These are phyloP conservation scores for Drosophila subsilvestris DNA, from an alignment of 2,888 invertebrate species.

Conservation along the genomic window DNA sequence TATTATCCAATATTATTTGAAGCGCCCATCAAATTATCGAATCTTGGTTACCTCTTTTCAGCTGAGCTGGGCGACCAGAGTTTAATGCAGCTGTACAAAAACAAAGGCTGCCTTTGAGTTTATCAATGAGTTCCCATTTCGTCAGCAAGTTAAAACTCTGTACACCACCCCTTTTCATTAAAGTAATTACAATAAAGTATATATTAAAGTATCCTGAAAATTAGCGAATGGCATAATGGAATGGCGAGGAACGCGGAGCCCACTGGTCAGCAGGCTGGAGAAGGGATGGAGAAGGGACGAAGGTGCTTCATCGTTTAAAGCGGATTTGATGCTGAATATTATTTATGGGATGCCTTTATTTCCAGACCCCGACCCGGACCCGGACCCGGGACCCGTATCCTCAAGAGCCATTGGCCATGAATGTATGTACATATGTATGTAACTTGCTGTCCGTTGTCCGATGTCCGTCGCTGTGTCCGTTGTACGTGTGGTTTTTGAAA, in stretches of 20 bases:
- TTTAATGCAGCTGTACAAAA: too few relatives aligned
- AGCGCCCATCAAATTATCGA: too few relatives aligned
- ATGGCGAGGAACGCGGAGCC: slow-evolving; percentile 5
- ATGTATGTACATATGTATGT: slow-evolving; percentile 18
- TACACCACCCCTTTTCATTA: too few relatives aligned
- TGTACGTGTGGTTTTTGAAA: slow-evolving; percentile 46
- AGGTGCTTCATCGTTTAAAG: slow-evolving; percentile 59
- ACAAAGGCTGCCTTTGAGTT: too few relatives aligned
- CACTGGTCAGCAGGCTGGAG: background rate
- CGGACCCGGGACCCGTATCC: slow-evolving; percentile 39
- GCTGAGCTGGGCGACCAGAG: too few relatives aligned
- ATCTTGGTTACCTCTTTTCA: too few relatives aligned
- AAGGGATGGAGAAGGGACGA: background rate
- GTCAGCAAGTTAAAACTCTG: too few relatives aligned
- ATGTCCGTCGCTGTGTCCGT: slow-evolving; percentile 1
- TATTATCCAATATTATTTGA: too few relatives aligned
- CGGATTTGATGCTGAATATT: slow-evolving; percentile 77
- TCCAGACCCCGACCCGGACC: slow-evolving; percentile 46
- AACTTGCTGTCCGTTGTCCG: background rate
- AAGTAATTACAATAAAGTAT: too few relatives aligned
- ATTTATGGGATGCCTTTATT: slow-evolving; percentile 73
- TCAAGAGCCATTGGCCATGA: slow-evolving; percentile 51
- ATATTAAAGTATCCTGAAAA: too few relatives aligned
- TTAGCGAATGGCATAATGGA: too few relatives aligned
- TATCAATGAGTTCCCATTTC: too few relatives aligned